Evolutionary conservation across 2,113 vertebrate genomes (phyloP).

Genomic region (Genyomyrus donnyi): DNA sequence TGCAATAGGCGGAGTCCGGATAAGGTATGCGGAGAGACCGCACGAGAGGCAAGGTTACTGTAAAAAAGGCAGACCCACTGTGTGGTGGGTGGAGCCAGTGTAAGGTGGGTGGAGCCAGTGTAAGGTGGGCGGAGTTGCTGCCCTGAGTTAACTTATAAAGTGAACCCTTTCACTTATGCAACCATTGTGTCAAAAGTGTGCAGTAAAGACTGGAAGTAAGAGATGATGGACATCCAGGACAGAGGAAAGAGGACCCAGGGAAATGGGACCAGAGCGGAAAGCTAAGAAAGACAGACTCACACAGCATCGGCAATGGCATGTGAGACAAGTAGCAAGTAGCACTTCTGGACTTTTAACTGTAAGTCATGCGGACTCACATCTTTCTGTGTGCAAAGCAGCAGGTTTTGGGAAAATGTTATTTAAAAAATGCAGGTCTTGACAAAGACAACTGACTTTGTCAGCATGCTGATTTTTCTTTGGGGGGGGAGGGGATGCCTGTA

Average conservation of each 20-base stretch:
- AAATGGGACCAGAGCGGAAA: not conserved
- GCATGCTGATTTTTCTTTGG: not conserved
- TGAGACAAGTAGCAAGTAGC: not conserved
- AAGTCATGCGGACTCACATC: not conserved
- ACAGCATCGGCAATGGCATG: not conserved
- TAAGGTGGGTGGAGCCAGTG: not conserved
- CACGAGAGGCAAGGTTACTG: not conserved
- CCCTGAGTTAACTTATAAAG: not conserved
- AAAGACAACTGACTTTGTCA: not conserved
- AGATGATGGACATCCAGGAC: not conserved
- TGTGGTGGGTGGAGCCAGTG: not conserved
- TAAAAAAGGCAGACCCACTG: not conserved
- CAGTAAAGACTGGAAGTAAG: slow-evolving; percentile 24
- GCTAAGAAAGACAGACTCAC: not conserved
- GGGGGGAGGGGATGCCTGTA: slow-evolving; percentile 40
- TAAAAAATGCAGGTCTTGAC: not conserved
- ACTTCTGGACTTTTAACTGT: not conserved
- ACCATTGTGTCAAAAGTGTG: not conserved
- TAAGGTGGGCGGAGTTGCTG: not conserved
- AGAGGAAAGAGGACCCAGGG: not conserved
- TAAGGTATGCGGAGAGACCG: not conserved
- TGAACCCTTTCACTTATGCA: not conserved
- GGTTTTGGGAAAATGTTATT: not conserved
- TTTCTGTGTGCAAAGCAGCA: not conserved
- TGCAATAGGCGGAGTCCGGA: not conserved